Evolutionary conservation across 2,888 invertebrate genomes (phyloP).

Genomic region (Agrochola macilenta): DNA sequence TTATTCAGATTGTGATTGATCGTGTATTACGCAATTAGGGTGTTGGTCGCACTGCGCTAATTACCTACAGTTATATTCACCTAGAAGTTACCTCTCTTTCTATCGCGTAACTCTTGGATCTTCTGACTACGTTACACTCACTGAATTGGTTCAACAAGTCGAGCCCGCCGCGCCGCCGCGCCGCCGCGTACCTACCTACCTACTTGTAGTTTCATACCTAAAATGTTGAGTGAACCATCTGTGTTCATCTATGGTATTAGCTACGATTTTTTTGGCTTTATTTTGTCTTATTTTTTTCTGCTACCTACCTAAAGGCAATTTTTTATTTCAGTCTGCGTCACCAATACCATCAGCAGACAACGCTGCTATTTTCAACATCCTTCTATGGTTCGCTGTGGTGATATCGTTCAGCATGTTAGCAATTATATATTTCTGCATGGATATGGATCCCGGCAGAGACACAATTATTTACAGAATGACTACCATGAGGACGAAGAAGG

Average conservation of each 20-base stretch:
- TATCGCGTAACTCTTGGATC: too few relatives aligned
- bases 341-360: constrained; percentile 89
- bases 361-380: constrained; percentile 96
- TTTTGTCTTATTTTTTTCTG: not conserved
- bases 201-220: too few relatives aligned
- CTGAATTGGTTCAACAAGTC: too few relatives aligned
- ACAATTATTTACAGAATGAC: constrained; percentile 99
- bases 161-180: too few relatives aligned
- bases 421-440: constrained; percentile 95
- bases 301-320: not conserved
- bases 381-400: constrained; percentile 95
- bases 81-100: too few relatives aligned
- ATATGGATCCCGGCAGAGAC: constrained; percentile 99
- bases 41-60: too few relatives aligned
- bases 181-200: too few relatives aligned
- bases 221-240: too few relatives aligned
- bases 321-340: not conserved
- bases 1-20: too few relatives aligned
- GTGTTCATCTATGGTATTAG: not conserved
- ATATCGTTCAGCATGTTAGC: constrained; percentile 94
- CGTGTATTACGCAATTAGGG: too few relatives aligned
- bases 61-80: too few relatives aligned
- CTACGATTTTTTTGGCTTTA: not conserved
- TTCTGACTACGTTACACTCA: too few relatives aligned
- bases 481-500: constrained; percentile 96